Base-by-base conservation (phyloP, 1,140 invertebrate species). In the Galendromus occidentalis region DNA sequence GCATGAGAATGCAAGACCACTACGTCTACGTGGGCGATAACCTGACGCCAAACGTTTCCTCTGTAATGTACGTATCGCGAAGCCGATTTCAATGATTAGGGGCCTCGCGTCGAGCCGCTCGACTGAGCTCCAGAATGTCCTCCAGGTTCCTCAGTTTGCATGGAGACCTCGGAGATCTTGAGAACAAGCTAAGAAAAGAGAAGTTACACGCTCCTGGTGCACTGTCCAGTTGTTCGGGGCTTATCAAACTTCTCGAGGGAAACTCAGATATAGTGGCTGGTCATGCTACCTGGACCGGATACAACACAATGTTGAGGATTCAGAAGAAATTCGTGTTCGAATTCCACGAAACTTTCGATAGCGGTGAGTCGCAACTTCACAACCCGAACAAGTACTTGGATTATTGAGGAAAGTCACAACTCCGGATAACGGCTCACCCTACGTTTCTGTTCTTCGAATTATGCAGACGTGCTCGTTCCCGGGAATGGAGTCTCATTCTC, bases 241-340 rank as follows among this genome's bases (percentile, higher is more conserved):
- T 85, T 2, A 75, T 85, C 33, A 84, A 83, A 74, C 69, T 83
- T 41, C 70, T 81, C 33, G 75, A 78, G 7, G 75, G 74, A 17
- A 75, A 79, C 69, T 71, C 72, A 12, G 81, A 82, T 67, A 73
- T 84, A 7, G 79, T 79, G 67, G 75, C 84, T 42, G 79, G 82
- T n/a, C 85, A 87, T 73, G 83, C 82, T 66, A 83, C 86, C 0
- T 85, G 84, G 77, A 79, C 76, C 70, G 83, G 83, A 66, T 94
- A 89, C 72, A 80, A 82, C 22, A 83, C 83, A 69, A 94, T 96
- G 91, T 77, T 92, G 63, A 80, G 89, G 68, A 82, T 95, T 18
- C 78, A 92, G 71, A 96, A 96, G 75, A 83, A 84, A 67, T 95
- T 95, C 76, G 33, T 33, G 1, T 59, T 59, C 22, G 14, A 59